Percentiles rank a stretch among this genome's conserved stretches.
Conservation (phyloP, 2,888 invertebrate species). For the Agriopis leucophaearia region DNA sequence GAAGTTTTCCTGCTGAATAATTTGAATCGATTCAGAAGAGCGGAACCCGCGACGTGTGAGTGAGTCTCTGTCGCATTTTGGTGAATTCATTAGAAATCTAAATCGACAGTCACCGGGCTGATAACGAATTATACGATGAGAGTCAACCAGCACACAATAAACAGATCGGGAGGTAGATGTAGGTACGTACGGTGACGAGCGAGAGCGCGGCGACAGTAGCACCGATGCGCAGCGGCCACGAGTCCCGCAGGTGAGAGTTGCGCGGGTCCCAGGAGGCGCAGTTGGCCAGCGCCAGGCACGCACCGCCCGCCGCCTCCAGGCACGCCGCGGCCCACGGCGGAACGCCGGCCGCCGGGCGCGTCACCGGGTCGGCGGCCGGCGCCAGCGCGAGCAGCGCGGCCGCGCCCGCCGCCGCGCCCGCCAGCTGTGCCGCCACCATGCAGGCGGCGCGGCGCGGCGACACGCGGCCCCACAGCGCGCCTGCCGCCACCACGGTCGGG, state of each 20-base stretch:
- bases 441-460: slow-evolving; percentile 83
- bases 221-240: slow-evolving; percentile 89
- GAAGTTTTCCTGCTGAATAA: too few relatives aligned
- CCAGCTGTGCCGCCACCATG: slow-evolving; percentile 87
- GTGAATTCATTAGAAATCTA: too few relatives aligned
- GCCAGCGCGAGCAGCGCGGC: slow-evolving; percentile 77
- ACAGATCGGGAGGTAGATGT: neutral
- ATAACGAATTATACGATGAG: too few relatives aligned
- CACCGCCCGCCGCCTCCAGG: slow-evolving; percentile 88
- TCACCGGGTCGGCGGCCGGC: slow-evolving; percentile 73
- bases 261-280: slow-evolving; percentile 91
- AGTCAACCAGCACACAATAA: neutral
- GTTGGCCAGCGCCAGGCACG: slow-evolving; percentile 88
- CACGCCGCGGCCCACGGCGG: neutral
- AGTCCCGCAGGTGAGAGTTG: slow-evolving; percentile 87
- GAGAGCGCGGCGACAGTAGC: slow-evolving; percentile 88
- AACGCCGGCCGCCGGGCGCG: slow-evolving; percentile 42
- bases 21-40: too few relatives aligned
- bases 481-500: slow-evolving; percentile 90
- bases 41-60: too few relatives aligned
- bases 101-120: too few relatives aligned
- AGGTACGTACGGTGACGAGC: slow-evolving; percentile 86
- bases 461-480: slow-evolving; percentile 84
- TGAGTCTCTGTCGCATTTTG: too few relatives aligned
- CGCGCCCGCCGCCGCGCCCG: slow-evolving; percentile 88